phyloP scores from a whole-genome alignment of 2,888 invertebrate species.

The Pyrocoelia pectoralis region DNA sequence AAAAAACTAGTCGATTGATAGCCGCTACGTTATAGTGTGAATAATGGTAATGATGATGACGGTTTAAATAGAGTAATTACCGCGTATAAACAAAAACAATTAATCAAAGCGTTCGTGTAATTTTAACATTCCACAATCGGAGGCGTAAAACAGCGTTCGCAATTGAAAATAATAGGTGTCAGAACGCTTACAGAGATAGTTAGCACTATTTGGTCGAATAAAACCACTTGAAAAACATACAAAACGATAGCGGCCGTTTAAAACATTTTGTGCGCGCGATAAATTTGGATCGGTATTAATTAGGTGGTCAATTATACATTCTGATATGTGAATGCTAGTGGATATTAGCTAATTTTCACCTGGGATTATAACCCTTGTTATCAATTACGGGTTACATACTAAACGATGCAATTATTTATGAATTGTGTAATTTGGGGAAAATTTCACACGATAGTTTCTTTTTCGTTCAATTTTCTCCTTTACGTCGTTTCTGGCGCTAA shows the following conservation, averaged over 20 bases:
- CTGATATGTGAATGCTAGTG: constrained; percentile 47
- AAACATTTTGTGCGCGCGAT: constrained; percentile 36
- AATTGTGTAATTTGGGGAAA: neutral
- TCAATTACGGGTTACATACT: constrained; percentile 45
- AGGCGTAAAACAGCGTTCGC: constrained; percentile 55
- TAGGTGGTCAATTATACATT: constrained; percentile 54
- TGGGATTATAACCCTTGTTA: constrained; percentile 49
- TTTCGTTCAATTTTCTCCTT: neutral
- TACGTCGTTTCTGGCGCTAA: too few species aligned
- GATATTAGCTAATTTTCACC: constrained; percentile 47
- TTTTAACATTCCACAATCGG: constrained; percentile 56
- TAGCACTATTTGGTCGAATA: constrained; percentile 48
- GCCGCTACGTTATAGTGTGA: neutral
- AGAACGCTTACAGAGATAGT: constrained; percentile 45
- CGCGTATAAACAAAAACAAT: constrained; percentile 58
- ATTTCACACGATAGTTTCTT: neutral
- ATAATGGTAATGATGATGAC: constrained; percentile 3
- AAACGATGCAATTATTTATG: constrained; percentile 5
- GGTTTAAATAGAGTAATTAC: constrained; percentile 56
- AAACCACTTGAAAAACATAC: constrained; percentile 48
- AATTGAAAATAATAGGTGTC: constrained; percentile 61
- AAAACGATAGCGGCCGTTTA: constrained; percentile 17
- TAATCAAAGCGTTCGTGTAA: constrained; percentile 59
- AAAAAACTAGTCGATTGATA: neutral
- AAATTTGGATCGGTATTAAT: constrained; percentile 55